phyloP scores from a whole-genome alignment of 2,888 invertebrate genomes.

The Apamea monoglypha region DNA sequence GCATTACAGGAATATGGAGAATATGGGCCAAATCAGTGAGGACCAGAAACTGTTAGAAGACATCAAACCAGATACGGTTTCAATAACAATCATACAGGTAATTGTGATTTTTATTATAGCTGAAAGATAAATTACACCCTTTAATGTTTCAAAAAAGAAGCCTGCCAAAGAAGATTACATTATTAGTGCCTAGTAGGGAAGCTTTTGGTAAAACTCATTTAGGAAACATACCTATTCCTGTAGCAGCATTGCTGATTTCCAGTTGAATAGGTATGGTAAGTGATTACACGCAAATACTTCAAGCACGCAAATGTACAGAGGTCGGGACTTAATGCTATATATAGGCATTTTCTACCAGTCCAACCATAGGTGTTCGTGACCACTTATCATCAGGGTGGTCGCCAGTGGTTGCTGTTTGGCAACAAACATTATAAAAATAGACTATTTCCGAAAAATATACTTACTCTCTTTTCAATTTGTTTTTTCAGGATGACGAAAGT shows the following conservation, averaged over 20 bases:
- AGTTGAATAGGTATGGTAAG: not conserved
- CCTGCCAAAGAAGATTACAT: not conserved
- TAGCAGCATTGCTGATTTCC: not conserved
- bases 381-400: too few species aligned
- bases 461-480: not conserved
- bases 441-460: not conserved
- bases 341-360: not conserved
- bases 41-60: conserved; percentile 81
- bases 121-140: too few species aligned
- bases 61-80: conserved; percentile 86
- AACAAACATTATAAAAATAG: not conserved
- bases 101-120: conserved; percentile 9
- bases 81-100: conserved; percentile 88
- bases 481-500: conserved; percentile 81
- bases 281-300: not conserved
- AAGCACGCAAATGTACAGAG: not conserved
- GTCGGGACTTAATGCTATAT: not conserved
- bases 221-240: not conserved
- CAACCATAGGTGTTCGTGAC: not conserved
- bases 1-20: conserved; percentile 76
- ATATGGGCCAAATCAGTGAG: conserved; percentile 69
- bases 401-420: not conserved
- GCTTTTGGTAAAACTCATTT: not conserved
- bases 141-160: not conserved
- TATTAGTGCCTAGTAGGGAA: not conserved